phyloP scores from a whole-genome alignment of 2,888 invertebrate genomes.

The Epinotia ramella region DNA sequence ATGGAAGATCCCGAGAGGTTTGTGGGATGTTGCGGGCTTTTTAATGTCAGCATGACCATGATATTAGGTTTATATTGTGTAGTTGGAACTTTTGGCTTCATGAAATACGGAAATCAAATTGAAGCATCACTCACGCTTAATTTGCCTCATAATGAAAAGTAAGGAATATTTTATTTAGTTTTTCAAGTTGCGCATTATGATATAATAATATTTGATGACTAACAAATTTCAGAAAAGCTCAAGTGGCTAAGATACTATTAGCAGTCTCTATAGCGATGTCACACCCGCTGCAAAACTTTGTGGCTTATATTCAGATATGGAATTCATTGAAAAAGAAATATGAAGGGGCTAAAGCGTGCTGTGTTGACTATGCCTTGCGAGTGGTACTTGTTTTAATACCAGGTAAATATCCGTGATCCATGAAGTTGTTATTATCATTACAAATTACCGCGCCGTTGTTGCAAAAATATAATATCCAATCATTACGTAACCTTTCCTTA shows the following conservation, averaged over 20 bases:
- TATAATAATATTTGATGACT: neutral
- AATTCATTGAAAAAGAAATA: constrained; percentile 60
- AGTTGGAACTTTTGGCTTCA: constrained; percentile 94
- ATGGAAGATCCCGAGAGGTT: constrained; percentile 94
- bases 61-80: constrained; percentile 91
- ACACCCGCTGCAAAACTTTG: constrained; percentile 95
- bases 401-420: constrained; percentile 57
- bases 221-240: constrained; percentile 84
- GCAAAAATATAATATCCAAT: too few species aligned
- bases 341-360: constrained; percentile 61
- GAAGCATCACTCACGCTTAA: constrained; percentile 94
- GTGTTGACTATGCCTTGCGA: constrained; percentile 58
- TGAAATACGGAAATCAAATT: constrained; percentile 90
- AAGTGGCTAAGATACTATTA: constrained; percentile 86
- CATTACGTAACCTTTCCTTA: too few species aligned
- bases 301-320: constrained; percentile 94
- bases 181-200: neutral
- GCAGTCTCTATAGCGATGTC: constrained; percentile 91
- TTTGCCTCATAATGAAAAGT: constrained; percentile 87
- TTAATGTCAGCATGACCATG: constrained; percentile 91
- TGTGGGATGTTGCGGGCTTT: constrained; percentile 90
- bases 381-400: constrained; percentile 61
- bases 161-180: constrained; percentile 56
- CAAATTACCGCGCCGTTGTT: too few species aligned
- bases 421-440: too few species aligned